Evolutionary conservation across 2,888 invertebrate species (phyloP), one percentile per base, ranked within the genome.

Genomic region (Blastobasis lacticolella): DNA sequence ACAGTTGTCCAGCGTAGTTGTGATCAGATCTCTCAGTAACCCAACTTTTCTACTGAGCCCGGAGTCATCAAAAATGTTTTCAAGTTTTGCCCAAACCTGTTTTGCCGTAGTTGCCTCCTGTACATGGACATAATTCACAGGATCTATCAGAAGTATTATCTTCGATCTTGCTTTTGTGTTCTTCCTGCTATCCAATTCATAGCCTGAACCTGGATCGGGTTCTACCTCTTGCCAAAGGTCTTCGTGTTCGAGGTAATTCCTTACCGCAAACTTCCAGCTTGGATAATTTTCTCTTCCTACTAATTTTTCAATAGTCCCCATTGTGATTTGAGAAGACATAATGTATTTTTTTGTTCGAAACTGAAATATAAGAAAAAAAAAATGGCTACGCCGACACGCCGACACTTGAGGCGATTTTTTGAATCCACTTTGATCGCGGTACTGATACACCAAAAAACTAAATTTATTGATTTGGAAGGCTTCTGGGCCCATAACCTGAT

Each of bases 161-260:
- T 50, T 50, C 1, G 49, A 49, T 40, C 48, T 54, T 6, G 54
- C 54, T 37, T 54, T 54, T n/a, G 23, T 23, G 23, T 23, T 23
- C 3, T 23, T 23, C 3, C 23, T 23, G 23, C 23, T 23, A 23
- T 23, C 23, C 23, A 3, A 23, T 23, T 23, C 23, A 23, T 23
- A 23, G 23, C 23, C 1, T 23, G 23, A 23, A 23, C 23, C 23
- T 23, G 23, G 23, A 40, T 40, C 46, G 7, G 46, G 46, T 6
- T 23, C 37, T 8, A 46, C 37, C 6, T 56, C 58, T 7, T 50
- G 44, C 61, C 55, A 60, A 10, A 60, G 51, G 4, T 62, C 59
- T 45, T 64, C 61, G 8, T 59, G 56, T 45, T 61, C 47, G 2
- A 61, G 37, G 46, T 57, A 61, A 0, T 59, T 49, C 50, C 61